Evolutionary conservation across 2,113 vertebrate genomes (phyloP), one percentile per base, ranked within the genome.

Genomic region (Dermatemys mawii): DNA sequence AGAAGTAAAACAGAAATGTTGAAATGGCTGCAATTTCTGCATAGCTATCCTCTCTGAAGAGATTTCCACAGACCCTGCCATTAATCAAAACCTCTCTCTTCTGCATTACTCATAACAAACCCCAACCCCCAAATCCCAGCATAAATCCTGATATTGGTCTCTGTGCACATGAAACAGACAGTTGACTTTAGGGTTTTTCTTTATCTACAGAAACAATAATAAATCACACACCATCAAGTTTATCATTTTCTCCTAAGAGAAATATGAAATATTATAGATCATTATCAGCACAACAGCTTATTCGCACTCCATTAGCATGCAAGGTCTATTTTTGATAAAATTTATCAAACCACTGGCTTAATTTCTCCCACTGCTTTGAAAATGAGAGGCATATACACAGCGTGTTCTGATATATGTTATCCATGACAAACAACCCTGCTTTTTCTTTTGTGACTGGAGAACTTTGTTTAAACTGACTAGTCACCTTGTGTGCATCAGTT

Each of bases 141-240:
- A 27, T 78, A 96, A 98, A 96, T 79, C 95, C 93, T 83, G 84
- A 86, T 35, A 63, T 79, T 44, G 2, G 94, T 86, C 95, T 88
- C 89, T 80, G 50, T 0, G 75, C 90, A 80, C 84, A 82, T 89
- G 97, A 97, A 97, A 92, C 93, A 96, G 73, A 70, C 91, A 91
- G 96, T 90, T 97, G 97, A 92, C 95, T 97, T 94, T 2, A 95
- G 95, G 94, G 96, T 94, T 94, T 93, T 94, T 73, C 94, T 95
- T 98, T 96, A 96, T 97, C 95, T 97, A 95, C 90, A 97, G 97
- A 97, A 98, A 97, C 86, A 93, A 4, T 95, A 98, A 98, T 98
- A 98, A 98, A 98, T 98, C 97, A 98, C 97, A 98, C 95, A 90
- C 96, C 95, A 97, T 98, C 97, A 97, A 90, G 96, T 98, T 98